Base-by-base conservation (phyloP, 1,140 invertebrate genomes). In the Hetaerina americana region DNA sequence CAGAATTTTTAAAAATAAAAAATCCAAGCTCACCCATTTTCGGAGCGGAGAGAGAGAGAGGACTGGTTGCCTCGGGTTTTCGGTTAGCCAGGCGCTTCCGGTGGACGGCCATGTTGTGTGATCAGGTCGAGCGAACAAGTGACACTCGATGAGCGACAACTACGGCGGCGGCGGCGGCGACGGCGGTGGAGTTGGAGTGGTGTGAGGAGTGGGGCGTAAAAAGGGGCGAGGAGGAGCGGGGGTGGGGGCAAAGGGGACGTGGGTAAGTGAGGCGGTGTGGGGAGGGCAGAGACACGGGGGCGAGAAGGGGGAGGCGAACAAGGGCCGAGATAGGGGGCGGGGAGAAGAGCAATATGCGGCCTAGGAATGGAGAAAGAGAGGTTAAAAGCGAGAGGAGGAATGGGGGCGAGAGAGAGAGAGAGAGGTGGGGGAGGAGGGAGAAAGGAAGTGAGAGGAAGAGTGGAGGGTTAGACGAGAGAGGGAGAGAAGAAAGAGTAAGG, bases 201-300 rank as follows among this genome's bases (percentile, higher is more conserved):
- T 77, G 74, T 71, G 71, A 10, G 74, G 79, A 81, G 80, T 80
- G 80, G 66, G 70, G 29, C 10, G 15, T 68, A 18, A 66, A 49
- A 77, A 80, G 81, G 79, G 79, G 78, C 80, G 80, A 71, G 26
- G n/a, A n/a, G n/a, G n/a, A n/a, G n/a, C n/a, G n/a, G n/a, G n/a
- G n/a, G n/a, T n/a, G n/a, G n/a, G n/a, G n/a, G n/a, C n/a, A n/a
- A n/a, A n/a, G n/a, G n/a, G n/a, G n/a, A n/a, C n/a, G n/a, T n/a
- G n/a, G n/a, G n/a, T n/a, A n/a, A n/a, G n/a, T n/a, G n/a, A n/a
- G n/a, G n/a, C n/a, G n/a, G n/a, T n/a, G n/a, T n/a, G n/a, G n/a
- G n/a, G n/a, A n/a, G n/a, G n/a, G n/a, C n/a, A n/a, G n/a, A n/a
- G n/a, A n/a, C n/a, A n/a, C n/a, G n/a, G 40, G 2, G 40, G 40